Evolutionary conservation across 1,140 invertebrate genomes (phyloP).

Genomic region (Saxidomus purpurata): DNA sequence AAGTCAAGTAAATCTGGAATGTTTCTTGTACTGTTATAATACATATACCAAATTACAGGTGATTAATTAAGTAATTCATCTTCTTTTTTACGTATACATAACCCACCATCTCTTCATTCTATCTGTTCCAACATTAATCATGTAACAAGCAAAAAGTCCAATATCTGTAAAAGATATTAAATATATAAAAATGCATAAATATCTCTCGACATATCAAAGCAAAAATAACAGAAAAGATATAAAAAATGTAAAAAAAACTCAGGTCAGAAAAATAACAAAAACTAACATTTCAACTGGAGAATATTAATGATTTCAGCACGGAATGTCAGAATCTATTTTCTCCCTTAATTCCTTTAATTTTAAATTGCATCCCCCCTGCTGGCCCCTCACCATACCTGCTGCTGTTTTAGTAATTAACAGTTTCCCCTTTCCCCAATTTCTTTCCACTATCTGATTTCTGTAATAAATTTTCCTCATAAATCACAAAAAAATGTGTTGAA

Average conservation of each 20-base stretch:
- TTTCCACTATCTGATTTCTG: constrained; percentile 51
- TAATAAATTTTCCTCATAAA: constrained; percentile 56
- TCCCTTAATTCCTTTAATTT: constrained; percentile 22
- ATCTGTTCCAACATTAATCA: constrained; percentile 4
- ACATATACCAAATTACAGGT: background rate
- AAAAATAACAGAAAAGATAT: background rate
- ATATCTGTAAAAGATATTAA: constrained; percentile 19
- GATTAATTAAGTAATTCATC: background rate
- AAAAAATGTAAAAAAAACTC: background rate
- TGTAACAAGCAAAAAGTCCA: background rate
- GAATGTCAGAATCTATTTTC: constrained; percentile 39
- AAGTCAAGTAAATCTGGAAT: no score
- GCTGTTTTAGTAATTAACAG: constrained; percentile 55
- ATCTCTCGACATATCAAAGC: background rate
- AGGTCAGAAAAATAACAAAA: background rate
- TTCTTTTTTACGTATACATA: background rate
- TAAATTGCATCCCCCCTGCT: background rate
- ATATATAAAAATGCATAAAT: background rate
- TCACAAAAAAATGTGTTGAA: constrained; percentile 30
- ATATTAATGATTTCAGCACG: background rate
- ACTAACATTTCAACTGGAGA: background rate
- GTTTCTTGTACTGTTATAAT: no score
- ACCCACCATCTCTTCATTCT: background rate
- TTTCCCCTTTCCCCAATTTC: constrained; percentile 38
- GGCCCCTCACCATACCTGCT: constrained; percentile 18